Evolutionary conservation across 2,888 invertebrate genomes (phyloP), one percentile per base, ranked within the genome.

Genomic region (Watsonalla cultraria): DNA sequence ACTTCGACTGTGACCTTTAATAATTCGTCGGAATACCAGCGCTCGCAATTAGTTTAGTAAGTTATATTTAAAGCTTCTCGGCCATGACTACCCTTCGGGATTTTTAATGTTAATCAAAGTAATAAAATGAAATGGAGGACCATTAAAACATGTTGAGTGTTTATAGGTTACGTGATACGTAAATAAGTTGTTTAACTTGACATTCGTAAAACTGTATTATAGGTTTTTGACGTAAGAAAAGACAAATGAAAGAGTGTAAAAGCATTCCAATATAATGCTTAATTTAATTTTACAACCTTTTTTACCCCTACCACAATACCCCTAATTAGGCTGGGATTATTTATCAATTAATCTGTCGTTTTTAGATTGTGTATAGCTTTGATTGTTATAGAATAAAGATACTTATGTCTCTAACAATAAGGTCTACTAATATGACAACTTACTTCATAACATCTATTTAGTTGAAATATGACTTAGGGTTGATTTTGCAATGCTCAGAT

Each of bases 1-100:
- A 11, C 24, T 42, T 42, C 42, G 42, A 11, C 5, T 42, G 11
- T 24, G 42, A 42, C 11, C 42, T 5, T 42, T 5, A 37, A 37
- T 42, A 8, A 5, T 42, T 42, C 11, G 42, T 42, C 42, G 11
- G 42, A 15, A 37, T 49, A 49, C 49, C 37, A 15, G 14, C 39
- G 15, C 15, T 49, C 9, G 48, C 45, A 42, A 48, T 48, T 49
- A 52, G 34, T 52, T 42, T 50, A 15, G 47, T 52, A 47, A 47
- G 47, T 14, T 47, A 13, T 48, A 48, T 48, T 47, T 52, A 47
- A 47, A 24, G 42, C 35, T 49, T 6, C 35, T 15, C 37, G 15
- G 37, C 37, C 39, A 15, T 11, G 15, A 49, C 37, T 37, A 37
- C 42, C 42, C 42, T 49, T 49, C 11, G 11, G 9, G 37, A 24